Conservation (phyloP, 2,113 vertebrate species). For the Ceuthmochares aereus region DNA sequence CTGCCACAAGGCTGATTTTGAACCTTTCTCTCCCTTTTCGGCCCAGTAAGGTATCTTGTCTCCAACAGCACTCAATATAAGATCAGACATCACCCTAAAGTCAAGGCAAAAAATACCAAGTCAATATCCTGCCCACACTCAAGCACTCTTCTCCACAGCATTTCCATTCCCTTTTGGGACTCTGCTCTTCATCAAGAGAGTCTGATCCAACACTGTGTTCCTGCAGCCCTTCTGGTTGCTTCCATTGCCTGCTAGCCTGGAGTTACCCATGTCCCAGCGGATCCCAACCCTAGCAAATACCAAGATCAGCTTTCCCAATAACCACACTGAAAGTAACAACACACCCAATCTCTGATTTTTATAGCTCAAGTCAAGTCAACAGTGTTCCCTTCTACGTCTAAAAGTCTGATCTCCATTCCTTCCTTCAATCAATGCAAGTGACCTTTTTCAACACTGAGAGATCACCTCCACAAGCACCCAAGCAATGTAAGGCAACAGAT, state of each 20-base stretch:
- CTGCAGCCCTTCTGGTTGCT: neutral
- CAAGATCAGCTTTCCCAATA: neutral
- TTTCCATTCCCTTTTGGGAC: neutral
- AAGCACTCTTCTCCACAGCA: neutral
- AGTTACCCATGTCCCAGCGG: neutral
- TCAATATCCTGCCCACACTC: neutral
- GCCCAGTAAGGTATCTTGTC: neutral
- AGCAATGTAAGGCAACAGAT: neutral
- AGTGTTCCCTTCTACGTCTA: neutral
- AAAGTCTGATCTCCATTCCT: neutral
- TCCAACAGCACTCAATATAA: fast-evolving
- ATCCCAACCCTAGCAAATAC: neutral
- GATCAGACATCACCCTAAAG: neutral
- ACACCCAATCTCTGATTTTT: neutral
- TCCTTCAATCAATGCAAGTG: neutral
- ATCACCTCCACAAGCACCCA: neutral
- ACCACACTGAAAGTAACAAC: neutral
- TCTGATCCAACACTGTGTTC: neutral
- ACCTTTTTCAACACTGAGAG: neutral
- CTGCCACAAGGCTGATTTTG: too few species aligned
- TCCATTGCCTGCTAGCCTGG: neutral
- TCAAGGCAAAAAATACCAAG: neutral
- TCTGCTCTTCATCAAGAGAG: neutral
- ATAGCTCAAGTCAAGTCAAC: neutral
- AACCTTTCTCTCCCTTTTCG: neutral